phyloP scores from a whole-genome alignment of 2,888 invertebrate species.

The Tuta absoluta region DNA sequence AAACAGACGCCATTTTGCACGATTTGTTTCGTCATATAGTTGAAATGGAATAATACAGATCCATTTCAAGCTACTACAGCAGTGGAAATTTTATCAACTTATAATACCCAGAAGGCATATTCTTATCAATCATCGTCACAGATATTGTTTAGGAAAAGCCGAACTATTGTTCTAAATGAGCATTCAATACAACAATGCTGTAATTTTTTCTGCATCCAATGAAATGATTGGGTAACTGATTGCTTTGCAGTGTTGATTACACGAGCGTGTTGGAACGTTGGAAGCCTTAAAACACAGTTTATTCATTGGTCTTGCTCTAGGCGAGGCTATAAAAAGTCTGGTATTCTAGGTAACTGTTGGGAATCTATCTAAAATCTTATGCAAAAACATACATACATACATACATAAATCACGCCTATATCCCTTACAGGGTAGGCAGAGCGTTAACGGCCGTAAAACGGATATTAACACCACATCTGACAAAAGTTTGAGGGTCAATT shows the following conservation, averaged over 20 bases:
- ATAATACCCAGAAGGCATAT: background rate
- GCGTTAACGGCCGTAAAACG: too few species aligned
- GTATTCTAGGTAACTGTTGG: background rate
- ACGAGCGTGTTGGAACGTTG: background rate
- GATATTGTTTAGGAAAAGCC: background rate
- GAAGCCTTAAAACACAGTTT: background rate
- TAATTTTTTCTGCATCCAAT: slow-evolving; percentile 8
- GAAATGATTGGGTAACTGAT: slow-evolving; percentile 16
- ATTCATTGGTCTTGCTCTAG: too few species aligned
- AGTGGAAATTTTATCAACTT: background rate
- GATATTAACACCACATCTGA: too few species aligned
- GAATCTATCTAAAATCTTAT: background rate
- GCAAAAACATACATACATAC: too few species aligned
- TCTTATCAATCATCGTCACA: background rate
- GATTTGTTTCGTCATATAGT: too few species aligned
- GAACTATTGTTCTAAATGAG: slow-evolving; percentile 13
- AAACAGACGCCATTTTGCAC: too few species aligned
- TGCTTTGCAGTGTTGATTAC: background rate
- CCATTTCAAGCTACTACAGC: too few species aligned
- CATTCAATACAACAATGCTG: slow-evolving; percentile 15
- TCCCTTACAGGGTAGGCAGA: too few species aligned
- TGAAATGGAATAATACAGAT: too few species aligned
- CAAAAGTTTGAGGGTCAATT: too few species aligned
- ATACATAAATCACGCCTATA: too few species aligned
- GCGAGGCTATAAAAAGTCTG: background rate